Percentiles rank a stretch among this genome's conserved stretches.
These are phyloP conservation scores for Tamias sibiricus DNA, from an alignment of 2,113 vertebrate genomes.

Conservation along the genomic window DNA sequence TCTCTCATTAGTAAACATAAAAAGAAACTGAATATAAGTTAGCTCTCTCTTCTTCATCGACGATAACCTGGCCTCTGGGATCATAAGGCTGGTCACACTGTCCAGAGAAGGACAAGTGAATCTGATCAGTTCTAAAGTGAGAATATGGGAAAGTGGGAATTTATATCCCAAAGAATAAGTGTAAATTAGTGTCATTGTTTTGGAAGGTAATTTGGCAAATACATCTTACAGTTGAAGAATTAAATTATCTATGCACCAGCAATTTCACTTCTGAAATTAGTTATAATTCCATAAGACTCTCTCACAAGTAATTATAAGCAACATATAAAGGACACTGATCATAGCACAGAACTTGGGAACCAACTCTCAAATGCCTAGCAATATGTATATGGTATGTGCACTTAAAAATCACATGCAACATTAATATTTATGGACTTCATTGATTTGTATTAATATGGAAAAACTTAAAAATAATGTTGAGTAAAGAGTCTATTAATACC, in stretches of 20 bases:
- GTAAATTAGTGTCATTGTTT: not conserved
- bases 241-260: not conserved
- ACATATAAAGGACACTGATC: not conserved
- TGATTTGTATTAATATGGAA: not conserved
- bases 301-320: not conserved
- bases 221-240: not conserved
- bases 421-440: not conserved
- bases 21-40: not conserved
- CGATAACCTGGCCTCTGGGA: not conserved
- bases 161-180: accelerated
- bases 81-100: not conserved
- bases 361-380: not conserved
- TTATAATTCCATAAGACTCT: not conserved
- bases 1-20: not conserved
- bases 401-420: no score
- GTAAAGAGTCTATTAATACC: not conserved
- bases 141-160: not conserved
- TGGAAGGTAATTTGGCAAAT: not conserved
- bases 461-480: not conserved
- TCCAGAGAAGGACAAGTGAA: not conserved
- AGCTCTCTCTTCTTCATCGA: not conserved
- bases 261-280: not conserved
- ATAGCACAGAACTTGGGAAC: not conserved
- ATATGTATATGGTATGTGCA: not conserved
- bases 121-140: not conserved